phyloP scores from a whole-genome alignment of 2,113 vertebrate genomes.

The Lepus timidus region DNA sequence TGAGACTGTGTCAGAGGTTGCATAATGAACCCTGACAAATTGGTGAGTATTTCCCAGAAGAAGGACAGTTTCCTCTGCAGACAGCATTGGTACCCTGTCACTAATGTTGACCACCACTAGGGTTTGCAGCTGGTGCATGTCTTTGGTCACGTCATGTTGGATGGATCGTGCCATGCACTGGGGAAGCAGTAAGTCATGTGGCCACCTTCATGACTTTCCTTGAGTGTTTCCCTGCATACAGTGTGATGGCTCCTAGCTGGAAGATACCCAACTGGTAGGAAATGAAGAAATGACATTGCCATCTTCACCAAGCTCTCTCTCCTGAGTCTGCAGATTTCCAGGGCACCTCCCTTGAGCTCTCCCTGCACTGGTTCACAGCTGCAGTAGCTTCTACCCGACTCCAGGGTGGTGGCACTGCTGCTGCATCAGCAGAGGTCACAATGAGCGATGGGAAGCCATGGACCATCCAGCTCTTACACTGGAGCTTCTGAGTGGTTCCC shows the following conservation, averaged over 20 bases:
- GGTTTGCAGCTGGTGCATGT: no score
- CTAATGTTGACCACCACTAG: background rate
- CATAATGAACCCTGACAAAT: background rate
- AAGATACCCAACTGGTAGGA: accelerated
- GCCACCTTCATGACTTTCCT: background rate
- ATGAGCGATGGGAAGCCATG: accelerated
- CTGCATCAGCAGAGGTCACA: no score
- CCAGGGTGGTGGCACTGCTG: accelerated
- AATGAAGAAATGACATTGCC: no score
- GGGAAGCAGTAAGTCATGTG: background rate
- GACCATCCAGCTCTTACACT: accelerated
- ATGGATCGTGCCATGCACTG: accelerated
- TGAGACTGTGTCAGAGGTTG: background rate
- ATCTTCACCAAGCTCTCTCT: accelerated
- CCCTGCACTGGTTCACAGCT: no score
- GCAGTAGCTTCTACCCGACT: no score
- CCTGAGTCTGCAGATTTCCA: background rate
- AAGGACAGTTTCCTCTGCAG: background rate
- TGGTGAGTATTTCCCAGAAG: background rate
- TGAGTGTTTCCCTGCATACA: background rate
- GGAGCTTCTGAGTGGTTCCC: background rate
- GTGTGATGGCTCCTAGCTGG: accelerated
- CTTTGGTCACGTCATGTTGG: background rate
- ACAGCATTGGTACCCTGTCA: background rate
- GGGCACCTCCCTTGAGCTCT: no score